Evolutionary conservation across 2,888 invertebrate species (phyloP).

Genomic region (Danaus chrysippus): DNA sequence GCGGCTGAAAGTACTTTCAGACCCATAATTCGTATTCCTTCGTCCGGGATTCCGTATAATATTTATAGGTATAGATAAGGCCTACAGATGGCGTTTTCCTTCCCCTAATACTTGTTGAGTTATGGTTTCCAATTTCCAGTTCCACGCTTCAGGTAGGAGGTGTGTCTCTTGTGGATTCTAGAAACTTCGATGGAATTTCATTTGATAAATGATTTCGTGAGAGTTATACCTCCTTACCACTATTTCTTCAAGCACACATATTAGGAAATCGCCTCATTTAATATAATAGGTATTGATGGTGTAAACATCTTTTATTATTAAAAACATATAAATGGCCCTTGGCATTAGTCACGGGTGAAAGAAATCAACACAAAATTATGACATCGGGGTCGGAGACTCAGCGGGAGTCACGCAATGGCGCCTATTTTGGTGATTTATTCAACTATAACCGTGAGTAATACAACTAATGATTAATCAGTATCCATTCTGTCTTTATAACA

Average conservation of each 20-base stretch:
- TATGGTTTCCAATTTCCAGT: conserved; percentile 76
- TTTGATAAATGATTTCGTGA: conserved; percentile 25
- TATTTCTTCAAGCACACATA: not conserved
- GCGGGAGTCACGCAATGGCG: conserved; percentile 57
- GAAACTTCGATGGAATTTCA: conserved; percentile 26
- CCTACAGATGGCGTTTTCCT: conserved; percentile 77
- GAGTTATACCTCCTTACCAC: not conserved
- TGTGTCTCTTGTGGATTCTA: conserved; percentile 42
- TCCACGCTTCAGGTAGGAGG: conserved; percentile 65
- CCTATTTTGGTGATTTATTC: conserved; percentile 74
- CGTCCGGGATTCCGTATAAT: conserved; percentile 63
- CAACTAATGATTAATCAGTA: conserved; percentile 40
- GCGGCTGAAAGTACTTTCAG: conserved; percentile 62
- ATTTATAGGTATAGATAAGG: conserved; percentile 75
- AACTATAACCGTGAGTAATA: conserved; percentile 64
- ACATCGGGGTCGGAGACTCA: conserved; percentile 64
- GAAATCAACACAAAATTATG: conserved; percentile 71
- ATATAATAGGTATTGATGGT: not conserved
- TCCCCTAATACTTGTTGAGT: conserved; percentile 78
- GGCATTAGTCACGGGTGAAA: conserved; percentile 64
- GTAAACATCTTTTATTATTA: conserved; percentile 20
- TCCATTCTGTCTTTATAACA: conserved; percentile 1
- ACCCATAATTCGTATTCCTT: conserved; percentile 69
- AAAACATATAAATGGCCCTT: conserved; percentile 50
- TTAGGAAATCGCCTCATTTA: no score